A percentile compares a stretch with the other conserved stretches of the same genome.
phyloP scores from a whole-genome alignment of 2,888 invertebrate genomes.

The Pachycephus smyrnensis region DNA sequence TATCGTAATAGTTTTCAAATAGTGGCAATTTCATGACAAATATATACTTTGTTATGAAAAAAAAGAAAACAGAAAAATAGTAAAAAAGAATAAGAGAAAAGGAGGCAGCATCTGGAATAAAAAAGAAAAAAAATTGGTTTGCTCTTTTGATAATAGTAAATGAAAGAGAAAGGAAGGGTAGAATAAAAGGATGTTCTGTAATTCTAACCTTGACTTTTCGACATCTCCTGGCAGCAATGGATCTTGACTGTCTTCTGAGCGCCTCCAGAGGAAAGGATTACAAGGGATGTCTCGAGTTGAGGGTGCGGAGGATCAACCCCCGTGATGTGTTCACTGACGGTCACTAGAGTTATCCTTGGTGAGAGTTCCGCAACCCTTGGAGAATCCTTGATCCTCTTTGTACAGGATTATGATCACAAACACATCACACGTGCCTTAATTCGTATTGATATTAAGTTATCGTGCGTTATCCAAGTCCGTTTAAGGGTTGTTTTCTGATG shows the following conservation, averaged over 20 bases:
- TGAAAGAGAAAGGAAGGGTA: background rate
- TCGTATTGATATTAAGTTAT: background rate
- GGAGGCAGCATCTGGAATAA: background rate
- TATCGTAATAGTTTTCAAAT: background rate
- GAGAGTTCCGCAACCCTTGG: background rate
- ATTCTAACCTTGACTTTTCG: constrained; percentile 83
- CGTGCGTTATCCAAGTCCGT: background rate
- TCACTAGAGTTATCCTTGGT: constrained; percentile 57
- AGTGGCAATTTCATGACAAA: background rate
- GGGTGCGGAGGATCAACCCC: constrained; percentile 69
- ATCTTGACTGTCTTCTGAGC: constrained; percentile 86
- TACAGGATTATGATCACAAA: background rate
- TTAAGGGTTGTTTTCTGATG: background rate
- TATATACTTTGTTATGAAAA: background rate
- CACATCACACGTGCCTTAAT: background rate
- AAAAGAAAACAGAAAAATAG: background rate
- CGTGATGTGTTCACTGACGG: constrained; percentile 65
- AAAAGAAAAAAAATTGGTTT: background rate
- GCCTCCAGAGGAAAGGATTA: constrained; percentile 77
- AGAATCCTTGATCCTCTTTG: background rate
- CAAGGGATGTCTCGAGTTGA: constrained; percentile 63
- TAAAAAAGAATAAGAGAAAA: background rate
- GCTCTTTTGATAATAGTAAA: background rate
- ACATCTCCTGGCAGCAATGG: constrained; percentile 84
- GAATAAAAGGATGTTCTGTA: background rate